A percentile compares a stretch with the other conserved stretches of the same genome.
phyloP scores from a whole-genome alignment of 1,140 invertebrate species.

The Drosophila trapezifrons region DNA sequence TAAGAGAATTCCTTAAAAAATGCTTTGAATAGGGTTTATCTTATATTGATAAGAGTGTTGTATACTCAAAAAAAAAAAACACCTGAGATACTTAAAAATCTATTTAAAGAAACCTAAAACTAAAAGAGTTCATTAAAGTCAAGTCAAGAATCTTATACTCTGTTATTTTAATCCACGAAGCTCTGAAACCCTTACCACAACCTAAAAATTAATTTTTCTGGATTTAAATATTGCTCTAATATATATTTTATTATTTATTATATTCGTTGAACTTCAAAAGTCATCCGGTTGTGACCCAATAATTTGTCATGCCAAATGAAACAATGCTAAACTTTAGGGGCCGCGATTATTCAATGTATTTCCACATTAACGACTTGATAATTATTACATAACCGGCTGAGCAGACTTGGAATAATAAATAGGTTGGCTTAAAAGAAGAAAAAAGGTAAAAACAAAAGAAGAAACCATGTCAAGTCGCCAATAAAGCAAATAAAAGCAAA shows the following conservation, averaged over 20 bases:
- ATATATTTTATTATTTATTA: neutral
- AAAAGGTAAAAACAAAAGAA: constrained; percentile 31
- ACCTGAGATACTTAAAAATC: no score
- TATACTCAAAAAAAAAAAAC: rapidly evolving
- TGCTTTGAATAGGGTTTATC: neutral
- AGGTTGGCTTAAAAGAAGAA: constrained; percentile 34
- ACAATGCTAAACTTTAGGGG: constrained; percentile 37
- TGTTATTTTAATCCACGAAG: neutral
- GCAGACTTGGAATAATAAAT: constrained; percentile 71
- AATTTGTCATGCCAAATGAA: constrained; percentile 9
- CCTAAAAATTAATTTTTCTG: neutral
- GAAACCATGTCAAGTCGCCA: constrained; percentile 70
- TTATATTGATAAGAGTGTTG: neutral
- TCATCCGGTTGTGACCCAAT: constrained; percentile 16
- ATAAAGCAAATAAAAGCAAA: constrained; percentile 58
- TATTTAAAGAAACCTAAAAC: no score
- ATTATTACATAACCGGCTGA: constrained; percentile 69
- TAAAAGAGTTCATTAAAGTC: no score
- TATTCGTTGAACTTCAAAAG: constrained; percentile 4
- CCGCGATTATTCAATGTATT: constrained; percentile 54
- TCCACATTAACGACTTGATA: constrained; percentile 54
- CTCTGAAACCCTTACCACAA: no score
- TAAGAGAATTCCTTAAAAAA: neutral
- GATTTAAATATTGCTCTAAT: neutral
- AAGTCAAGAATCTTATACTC: neutral